Base-by-base conservation (phyloP, 2,797 vertebrate genomes). In the Gouania willdenowi region DNA sequence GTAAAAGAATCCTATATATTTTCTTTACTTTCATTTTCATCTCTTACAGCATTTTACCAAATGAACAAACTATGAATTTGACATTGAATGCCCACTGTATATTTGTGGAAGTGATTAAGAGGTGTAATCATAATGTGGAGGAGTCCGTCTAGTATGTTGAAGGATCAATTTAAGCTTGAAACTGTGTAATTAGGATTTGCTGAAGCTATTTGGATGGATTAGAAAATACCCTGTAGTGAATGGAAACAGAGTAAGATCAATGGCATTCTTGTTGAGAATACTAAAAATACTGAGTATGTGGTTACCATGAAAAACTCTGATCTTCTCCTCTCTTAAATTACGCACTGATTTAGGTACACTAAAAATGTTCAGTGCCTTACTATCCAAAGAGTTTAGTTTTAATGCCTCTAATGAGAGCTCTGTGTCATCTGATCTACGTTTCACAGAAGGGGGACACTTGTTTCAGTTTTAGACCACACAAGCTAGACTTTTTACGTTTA, bases 281-380 rank as follows among this genome's bases (percentile, higher is more conserved):
- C 55, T 44, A 35, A 57, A 71, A 74, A 71, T 70, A 68, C 53
- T 75, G 56, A 61, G 73, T 79, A 67, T 26, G 69, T 41, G 74
- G 71, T 80, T 68, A 22, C 31, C 24, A 61, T 70, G 71, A 57
- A 77, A n/a, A 75, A 71, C 52, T 42, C 62, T 40, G 26, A 35
- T 61, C 42, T 67, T 66, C 64, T 52, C 46, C 41, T 46, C 34
- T 55, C 55, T 79, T 47, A 73, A 82, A 79, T 78, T 78, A 77
- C 32, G 36, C 37, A 26, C 51, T 2, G 5, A 58, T 75, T 68
- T 48, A 32, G 38, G 53, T 33, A 36, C 57, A 66, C 70, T 80
- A 69, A 81, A 43, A 44, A 29, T 36, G 23, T 62, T 45, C 41
- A 24, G 27, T 47, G 42, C 66, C 66, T 77, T 68, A 67, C 39